These are phyloP conservation scores for Eunapius fragilis DNA, from an alignment of 37 sponge, comb jelly and placozoan species.

Conservation along the genomic window DNA sequence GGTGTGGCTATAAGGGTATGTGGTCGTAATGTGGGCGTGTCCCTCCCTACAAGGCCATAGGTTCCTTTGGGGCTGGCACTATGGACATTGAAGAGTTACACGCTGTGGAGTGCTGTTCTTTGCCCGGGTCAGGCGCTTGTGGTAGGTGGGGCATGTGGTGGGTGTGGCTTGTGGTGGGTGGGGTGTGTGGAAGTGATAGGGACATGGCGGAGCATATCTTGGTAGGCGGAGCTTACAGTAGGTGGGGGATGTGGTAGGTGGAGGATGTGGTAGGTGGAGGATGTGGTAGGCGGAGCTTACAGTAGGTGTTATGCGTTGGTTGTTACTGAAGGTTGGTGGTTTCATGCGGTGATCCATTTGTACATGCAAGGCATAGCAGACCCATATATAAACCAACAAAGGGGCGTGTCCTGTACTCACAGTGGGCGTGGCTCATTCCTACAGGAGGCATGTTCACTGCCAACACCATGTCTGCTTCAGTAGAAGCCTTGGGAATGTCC, in stretches of 20 bases:
- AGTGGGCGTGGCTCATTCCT: not conserved
- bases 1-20: not conserved
- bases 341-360: too few species aligned
- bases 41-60: conserved; percentile 55
- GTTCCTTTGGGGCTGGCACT: conserved; percentile 73
- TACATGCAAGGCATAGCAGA: too few species aligned
- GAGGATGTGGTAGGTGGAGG: too few species aligned
- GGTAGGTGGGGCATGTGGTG: conserved; percentile 34
- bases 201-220: too few species aligned
- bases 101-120: conserved; percentile 51
- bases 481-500: conserved; percentile 74
- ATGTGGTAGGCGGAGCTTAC: too few species aligned
- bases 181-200: too few species aligned
- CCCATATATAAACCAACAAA: not conserved
- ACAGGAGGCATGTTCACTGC: conserved; percentile 86
- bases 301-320: too few species aligned
- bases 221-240: too few species aligned
- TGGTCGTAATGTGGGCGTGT: not conserved
- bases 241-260: too few species aligned
- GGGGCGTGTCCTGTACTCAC: not conserved
- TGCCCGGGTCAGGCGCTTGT: conserved; percentile 82
- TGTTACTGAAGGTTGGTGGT: too few species aligned
- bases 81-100: conserved; percentile 79
- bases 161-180: not conserved
- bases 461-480: conserved; percentile 80